Evolutionary conservation across 1,140 invertebrate genomes (phyloP), one percentile per base, ranked within the genome.

Genomic region (Cyrtorhinus lividipennis): DNA sequence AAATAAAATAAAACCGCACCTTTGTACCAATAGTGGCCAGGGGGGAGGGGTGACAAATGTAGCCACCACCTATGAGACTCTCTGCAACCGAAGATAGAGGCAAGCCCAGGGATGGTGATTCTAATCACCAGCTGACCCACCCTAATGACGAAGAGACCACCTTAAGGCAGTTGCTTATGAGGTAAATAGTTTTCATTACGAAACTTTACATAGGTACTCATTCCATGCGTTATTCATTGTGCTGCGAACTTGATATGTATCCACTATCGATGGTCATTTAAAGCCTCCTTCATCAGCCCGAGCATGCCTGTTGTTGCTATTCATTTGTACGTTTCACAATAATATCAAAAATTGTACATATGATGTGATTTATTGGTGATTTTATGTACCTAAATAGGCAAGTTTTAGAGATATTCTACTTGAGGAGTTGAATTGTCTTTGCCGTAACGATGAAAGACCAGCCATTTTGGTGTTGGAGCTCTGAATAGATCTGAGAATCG

Each of bases 81-180:
- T 62, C 64, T 56, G 59, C 45, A 24, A 62, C 48, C 53, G 61
- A 59, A 38, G 59, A 63, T 27, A 15, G 53, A 44, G 53, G 57
- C 45, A 59, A 60, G 62, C 30, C 62, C n/a, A 60, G 45, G 61
- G 58, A 56, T 56, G 57, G 61, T 57, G 60, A 46, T 30, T 24
- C 60, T 13, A 46, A 20, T 27, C 23, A 53, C 62, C 59, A 64
- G 62, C 64, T 62, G 62, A 62, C 65, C 62, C 56, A 24, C 58
- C 62, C 26, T 38, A 67, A 66, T 64, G 85, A 88, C 76, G 85
- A 87, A 79, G 85, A 87, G 79, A 82, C 85, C 73, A 87, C 84
- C 81, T 84, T 88, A 76, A 85, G 84, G 80, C 84, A 87, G 81
- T 81, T 88, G 79, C 84, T 88, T 78, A 81, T 88, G 83, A 88